These are phyloP conservation scores for Drosophila cardini DNA, from an alignment of 1,140 invertebrate genomes.

Conservation along the genomic window DNA sequence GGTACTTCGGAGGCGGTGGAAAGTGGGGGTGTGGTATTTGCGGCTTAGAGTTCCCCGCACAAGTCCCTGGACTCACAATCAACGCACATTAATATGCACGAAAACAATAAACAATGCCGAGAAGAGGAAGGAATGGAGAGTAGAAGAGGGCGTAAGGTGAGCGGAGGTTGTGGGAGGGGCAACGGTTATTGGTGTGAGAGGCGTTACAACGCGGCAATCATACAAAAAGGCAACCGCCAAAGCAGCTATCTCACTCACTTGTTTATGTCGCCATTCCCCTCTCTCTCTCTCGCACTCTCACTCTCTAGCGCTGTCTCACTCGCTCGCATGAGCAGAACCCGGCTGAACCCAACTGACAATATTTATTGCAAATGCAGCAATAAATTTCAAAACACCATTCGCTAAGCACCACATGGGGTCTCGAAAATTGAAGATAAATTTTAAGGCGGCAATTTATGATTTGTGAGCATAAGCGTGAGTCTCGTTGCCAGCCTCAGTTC, in stretches of 20 bases:
- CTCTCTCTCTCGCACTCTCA: slow-evolving; percentile 24
- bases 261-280: slow-evolving; percentile 8
- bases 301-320: slow-evolving; percentile 1
- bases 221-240: slow-evolving; percentile 68
- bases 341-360: slow-evolving; percentile 76
- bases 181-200: slow-evolving; percentile 55
- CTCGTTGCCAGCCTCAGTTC: slow-evolving; percentile 39
- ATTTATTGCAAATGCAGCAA: slow-evolving; percentile 85
- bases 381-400: slow-evolving; percentile 85
- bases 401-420: slow-evolving; percentile 85
- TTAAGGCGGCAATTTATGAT: slow-evolving; percentile 85
- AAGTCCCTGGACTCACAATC: slow-evolving; percentile 65
- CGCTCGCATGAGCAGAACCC: slow-evolving; percentile 12
- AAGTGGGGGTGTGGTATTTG: slow-evolving; percentile 14
- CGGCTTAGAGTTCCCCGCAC: slow-evolving; percentile 29
- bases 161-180: not conserved
- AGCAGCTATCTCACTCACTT: slow-evolving; percentile 33
- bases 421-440: slow-evolving; percentile 85
- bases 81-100: slow-evolving; percentile 83
- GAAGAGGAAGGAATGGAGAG: not conserved
- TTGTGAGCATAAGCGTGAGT: slow-evolving; percentile 82
- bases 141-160: not conserved
- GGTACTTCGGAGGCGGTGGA: too few species aligned
- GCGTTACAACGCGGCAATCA: slow-evolving; percentile 78
- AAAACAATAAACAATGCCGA: slow-evolving; percentile 83